Base-by-base conservation (phyloP, 2,888 invertebrate species). In the Gastrophysa polygoni region DNA sequence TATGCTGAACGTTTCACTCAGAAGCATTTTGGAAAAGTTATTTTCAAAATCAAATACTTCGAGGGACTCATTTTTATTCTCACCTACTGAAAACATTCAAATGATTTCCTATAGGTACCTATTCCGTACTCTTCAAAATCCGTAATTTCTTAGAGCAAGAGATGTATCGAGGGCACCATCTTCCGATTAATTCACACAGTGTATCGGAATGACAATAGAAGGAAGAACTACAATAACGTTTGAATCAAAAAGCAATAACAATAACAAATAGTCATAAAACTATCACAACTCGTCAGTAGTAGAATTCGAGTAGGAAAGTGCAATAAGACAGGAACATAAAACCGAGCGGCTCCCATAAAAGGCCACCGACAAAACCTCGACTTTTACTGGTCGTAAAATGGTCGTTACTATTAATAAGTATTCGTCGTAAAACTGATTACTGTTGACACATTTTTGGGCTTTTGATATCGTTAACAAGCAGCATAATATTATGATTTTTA, bases 371-470 rank as follows among this genome's bases (percentile, higher is more conserved):
- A 76, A 74, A 76, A 75, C 76, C 75, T 73, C 72, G 78, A 83
- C 83, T 83, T 85, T 85, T 84, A 85, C 81, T 73, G 79, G 75
- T 83, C 84, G 83, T 85, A 85, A 85, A 84, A 82, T 76, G 78
- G 80, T 81, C 82, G 82, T 85, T 83, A 84, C 83, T 83, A 83
- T 84, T 84, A 85, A 85, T 84, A 84, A 84, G 82, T 82, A 83
- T 83, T 82, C 81, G 74, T 77, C 84, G 83, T 84, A 84, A 84
- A 84, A 84, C 82, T 82, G 82, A 84, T 84, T 83, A 82, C 80
- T 81, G 83, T 84, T 83, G 83, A 84, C 84, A 84, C 83, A 82
- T 83, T 82, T 81, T 81, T 82, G 79, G 38, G 38, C 38, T n/a
- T 38, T 7, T 38, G 38, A 38, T 14, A 14, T 38, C 38, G 38